These are phyloP conservation scores for Drosophila kanapiae DNA, from an alignment of 1,140 invertebrate species.

Conservation along the genomic window DNA sequence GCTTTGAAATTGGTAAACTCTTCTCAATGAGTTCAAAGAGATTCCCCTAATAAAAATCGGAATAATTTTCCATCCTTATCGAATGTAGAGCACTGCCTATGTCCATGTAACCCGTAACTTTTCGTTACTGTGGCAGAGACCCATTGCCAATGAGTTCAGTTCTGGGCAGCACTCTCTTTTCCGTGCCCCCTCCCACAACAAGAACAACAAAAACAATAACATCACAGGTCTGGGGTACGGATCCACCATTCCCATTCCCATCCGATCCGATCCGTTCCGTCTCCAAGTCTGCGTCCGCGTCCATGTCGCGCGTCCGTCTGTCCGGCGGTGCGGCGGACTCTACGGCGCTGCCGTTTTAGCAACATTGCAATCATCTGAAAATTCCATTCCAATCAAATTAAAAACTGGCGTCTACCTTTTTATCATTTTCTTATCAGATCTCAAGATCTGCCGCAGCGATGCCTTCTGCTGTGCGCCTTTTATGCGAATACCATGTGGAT, in stretches of 20 bases:
- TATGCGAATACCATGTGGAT: constrained; percentile 61
- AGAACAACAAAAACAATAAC: constrained; percentile 2
- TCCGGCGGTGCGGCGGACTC: constrained; percentile 29
- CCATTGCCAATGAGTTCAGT: constrained; percentile 54
- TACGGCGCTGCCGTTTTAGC: constrained; percentile 81
- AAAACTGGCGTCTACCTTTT: constrained; percentile 85
- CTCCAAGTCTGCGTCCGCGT: constrained; percentile 27
- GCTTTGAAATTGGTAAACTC: no score
- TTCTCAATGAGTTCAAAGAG: background rate
- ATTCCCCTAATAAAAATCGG: background rate
- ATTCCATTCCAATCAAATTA: constrained; percentile 85
- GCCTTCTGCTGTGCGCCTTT: constrained; percentile 81
- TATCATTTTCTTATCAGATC: constrained; percentile 85
- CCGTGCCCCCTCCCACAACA: constrained; percentile 25
- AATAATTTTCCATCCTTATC: background rate
- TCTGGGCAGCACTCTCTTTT: constrained; percentile 27
- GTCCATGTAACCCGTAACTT: constrained; percentile 3
- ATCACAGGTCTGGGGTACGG: constrained; percentile 30
- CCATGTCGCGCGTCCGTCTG: constrained; percentile 17
- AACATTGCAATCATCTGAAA: constrained; percentile 84
- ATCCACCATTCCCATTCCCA: constrained; percentile 21
- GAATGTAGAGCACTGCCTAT: background rate
- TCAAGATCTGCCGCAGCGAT: constrained; percentile 83
- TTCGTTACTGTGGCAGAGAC: constrained; percentile 14
- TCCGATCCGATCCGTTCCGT: constrained; percentile 26